Evolutionary conservation across 2,888 invertebrate genomes (phyloP).

Genomic region (Eristalis pertinax): DNA sequence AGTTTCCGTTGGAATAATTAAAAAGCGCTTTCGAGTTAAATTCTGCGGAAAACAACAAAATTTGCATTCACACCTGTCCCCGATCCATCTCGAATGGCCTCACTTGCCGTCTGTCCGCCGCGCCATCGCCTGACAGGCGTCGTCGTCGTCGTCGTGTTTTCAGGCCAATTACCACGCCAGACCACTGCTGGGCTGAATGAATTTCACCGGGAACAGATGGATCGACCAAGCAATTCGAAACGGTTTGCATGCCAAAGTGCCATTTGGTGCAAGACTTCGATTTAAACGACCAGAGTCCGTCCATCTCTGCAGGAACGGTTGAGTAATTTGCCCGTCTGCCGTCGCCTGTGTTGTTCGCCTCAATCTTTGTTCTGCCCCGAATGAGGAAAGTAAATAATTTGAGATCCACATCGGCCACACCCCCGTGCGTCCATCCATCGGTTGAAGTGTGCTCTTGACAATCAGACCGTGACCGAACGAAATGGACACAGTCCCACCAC

Average conservation of each 20-base stretch:
- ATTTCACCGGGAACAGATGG: conserved; percentile 26
- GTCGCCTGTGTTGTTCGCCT: background rate
- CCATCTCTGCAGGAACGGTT: conserved; percentile 1
- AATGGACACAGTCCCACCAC: background rate
- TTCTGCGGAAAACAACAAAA: conserved; percentile 19
- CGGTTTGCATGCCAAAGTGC: conserved; percentile 22
- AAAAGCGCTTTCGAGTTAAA: conserved; percentile 32
- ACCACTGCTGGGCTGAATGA: background rate
- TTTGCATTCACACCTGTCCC: conserved; percentile 30
- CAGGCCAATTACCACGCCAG: conserved; percentile 33
- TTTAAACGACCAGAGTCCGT: conserved; percentile 4
- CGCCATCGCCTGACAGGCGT: conserved; percentile 9
- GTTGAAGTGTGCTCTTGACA: conserved; percentile 14
- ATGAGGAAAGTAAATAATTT: conserved; percentile 20
- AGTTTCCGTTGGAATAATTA: conserved; percentile 52
- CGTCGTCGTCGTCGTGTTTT: conserved; percentile 5
- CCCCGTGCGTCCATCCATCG: background rate
- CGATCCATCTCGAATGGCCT: background rate
- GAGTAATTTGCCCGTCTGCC: conserved; percentile 12
- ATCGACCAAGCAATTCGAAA: background rate
- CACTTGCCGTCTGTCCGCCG: conserved; percentile 5
- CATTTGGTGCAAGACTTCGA: conserved; percentile 30
- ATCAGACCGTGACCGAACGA: conserved; percentile 33
- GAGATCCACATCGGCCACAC: background rate
- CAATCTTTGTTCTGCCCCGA: background rate